Base-by-base conservation (phyloP, 2,113 vertebrate genomes). In the Diphyllodes magnificus region DNA sequence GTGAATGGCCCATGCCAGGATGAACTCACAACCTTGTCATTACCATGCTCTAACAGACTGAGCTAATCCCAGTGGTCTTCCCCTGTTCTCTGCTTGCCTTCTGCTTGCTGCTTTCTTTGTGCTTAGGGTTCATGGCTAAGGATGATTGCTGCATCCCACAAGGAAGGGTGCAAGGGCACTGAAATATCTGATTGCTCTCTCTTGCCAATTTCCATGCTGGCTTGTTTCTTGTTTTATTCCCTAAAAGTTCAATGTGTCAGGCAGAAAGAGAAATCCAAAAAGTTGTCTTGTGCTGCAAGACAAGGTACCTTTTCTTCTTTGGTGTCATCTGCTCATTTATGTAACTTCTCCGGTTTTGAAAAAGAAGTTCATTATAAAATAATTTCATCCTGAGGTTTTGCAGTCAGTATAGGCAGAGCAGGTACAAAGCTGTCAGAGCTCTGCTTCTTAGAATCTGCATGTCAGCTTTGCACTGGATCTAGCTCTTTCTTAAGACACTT, bases 311-410 rank as follows among this genome's bases (percentile, higher is more conserved):
- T 79, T 90, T 88, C 31, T 64, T 77, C 61, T 88, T 76, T 72
- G 50, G 31, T 51, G 61, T 92, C 49, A 57, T 61, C 25, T 87
- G 30, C 30, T 90, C 37, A 20, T 85, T 88, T 94, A 57, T 61
- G 21, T 72, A 82, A 77, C 53, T 85, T 92, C 37, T 57, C 16
- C n/a, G 35, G 27, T 64, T 90, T 72, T 76, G 47, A 86, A 80
- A 82, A 78, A 42, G 45, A 80, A 30, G 4, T 79, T 82, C 24
- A 50, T 92, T 82, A 85, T 82, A 57, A 69, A 95, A 76, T 68
- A 92, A 76, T 87, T 82, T 40, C 33, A 39, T 77, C 19, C 64
- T 80, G 40, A 88, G 63, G 47, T 95, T 90, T 88, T 90, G 40
- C 37, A 82, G 65, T 60, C 56, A 72, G 39, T 87, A 89, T 92